Conservation (phyloP, 2,797 vertebrate species). For the Crax fasciolata region DNA sequence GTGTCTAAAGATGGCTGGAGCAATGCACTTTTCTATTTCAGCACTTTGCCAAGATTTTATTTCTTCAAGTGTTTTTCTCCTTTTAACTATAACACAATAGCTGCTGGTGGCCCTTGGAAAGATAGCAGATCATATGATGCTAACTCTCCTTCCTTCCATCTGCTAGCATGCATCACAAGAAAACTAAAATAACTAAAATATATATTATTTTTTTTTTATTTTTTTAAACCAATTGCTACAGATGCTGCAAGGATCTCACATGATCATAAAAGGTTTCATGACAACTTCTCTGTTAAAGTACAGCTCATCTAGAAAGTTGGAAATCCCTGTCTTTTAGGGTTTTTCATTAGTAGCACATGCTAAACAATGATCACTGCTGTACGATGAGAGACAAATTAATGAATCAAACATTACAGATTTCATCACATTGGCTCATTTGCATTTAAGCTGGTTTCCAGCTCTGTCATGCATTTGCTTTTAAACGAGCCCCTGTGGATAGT, state of each 20-base stretch:
- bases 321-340: conserved; percentile 26
- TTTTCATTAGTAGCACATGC: conserved; percentile 54
- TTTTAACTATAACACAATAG: conserved; percentile 40
- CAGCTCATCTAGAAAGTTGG: conserved; percentile 21
- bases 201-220: background rate
- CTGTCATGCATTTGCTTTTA: conserved; percentile 75
- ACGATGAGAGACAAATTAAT: conserved; percentile 73
- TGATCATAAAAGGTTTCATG: background rate
- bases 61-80: conserved; percentile 26
- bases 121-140: conserved; percentile 17
- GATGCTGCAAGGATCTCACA: conserved; percentile 1
- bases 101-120: conserved; percentile 67
- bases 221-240: conserved; percentile 6
- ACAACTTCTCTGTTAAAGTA: background rate
- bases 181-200: background rate
- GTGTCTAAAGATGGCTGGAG: background rate
- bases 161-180: conserved; percentile 49
- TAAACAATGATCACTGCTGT: conserved; percentile 73
- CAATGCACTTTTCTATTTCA: background rate
- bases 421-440: conserved; percentile 69
- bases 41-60: background rate
- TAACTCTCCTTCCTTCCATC: conserved; percentile 72
- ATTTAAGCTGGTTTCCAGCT: conserved; percentile 73
- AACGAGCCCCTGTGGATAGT: conserved; percentile 75
- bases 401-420: conserved; percentile 78